Evolutionary conservation across 1,140 invertebrate species (phyloP), one percentile per base, ranked within the genome.

Genomic region (Ceratoteleas bidentatus): DNA sequence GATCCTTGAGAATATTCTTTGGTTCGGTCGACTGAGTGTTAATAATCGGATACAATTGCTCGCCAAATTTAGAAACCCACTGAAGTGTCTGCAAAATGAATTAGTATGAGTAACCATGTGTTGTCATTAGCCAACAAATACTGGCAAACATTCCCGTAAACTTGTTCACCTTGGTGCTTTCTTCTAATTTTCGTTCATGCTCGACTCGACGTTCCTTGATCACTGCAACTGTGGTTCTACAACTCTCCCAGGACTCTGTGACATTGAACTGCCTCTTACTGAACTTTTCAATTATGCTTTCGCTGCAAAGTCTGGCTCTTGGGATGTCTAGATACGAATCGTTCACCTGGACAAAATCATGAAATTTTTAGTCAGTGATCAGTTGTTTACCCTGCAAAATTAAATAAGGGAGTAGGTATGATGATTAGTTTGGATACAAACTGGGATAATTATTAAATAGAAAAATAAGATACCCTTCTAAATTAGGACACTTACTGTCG

Each of bases 31-130:
- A 93, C 64, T 93, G 92, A 34, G 93, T 93, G 47, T 93, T 94
- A 66, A 97, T 93, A 14, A 96, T 92, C 11, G 96, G 96, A 92
- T 96, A 97, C 65, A 97, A 90, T 76, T 95, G 94, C 58, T 93
- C 93, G 84, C 95, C 94, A 83, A 96, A 92, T 89, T 95, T 94
- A n/a, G 94, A 93, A 79, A 95, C 94, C 93, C 93, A 95, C 82
- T 94, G 93, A 76, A 96, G 93, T 32, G 95, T 96, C 96, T 96
- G 88, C 0, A 90, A 89, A 58, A 49, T 36, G 9, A 36, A 36
- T 36, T 36, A 36, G 34, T 36, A 36, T 36, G 34, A n/a, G n/a
- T n/a, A n/a, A n/a, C n/a, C n/a, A n/a, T n/a, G n/a, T n/a, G n/a
- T n/a, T n/a, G n/a, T n/a, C n/a, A n/a, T n/a, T n/a, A n/a, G n/a